A percentile compares a stretch with the other conserved stretches of the same genome.
Conservation (phyloP, 2,113 vertebrate species). For the Globicephala melas region DNA sequence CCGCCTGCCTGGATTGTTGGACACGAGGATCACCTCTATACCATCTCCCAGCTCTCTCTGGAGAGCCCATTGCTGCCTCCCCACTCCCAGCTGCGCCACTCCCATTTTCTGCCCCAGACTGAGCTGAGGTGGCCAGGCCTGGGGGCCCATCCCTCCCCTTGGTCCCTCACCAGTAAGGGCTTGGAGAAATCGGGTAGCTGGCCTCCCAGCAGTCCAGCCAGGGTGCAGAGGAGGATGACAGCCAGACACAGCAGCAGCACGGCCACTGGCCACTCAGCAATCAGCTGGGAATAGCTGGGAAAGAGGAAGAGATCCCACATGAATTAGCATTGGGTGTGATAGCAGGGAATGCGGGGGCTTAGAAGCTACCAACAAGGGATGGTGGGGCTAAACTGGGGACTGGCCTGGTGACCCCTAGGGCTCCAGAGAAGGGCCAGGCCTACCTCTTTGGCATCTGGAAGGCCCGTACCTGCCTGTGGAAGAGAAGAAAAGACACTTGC, state of each 20-base stretch:
- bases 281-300: slow-evolving; percentile 91
- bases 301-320: slow-evolving; percentile 55
- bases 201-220: slow-evolving; percentile 90
- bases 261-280: slow-evolving; percentile 89
- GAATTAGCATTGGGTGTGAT: neutral
- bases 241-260: slow-evolving; percentile 86
- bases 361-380: neutral
- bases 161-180: slow-evolving; percentile 89
- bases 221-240: slow-evolving; percentile 86
- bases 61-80: neutral
- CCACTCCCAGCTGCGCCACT: neutral
- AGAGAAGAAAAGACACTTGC: slow-evolving; percentile 59
- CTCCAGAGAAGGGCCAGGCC: slow-evolving; percentile 59
- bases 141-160: neutral
- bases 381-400: neutral
- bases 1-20: neutral
- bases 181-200: slow-evolving; percentile 94
- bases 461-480: slow-evolving; percentile 87
- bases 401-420: neutral
- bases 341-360: neutral
- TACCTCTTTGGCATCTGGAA: slow-evolving; percentile 93
- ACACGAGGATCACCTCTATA: neutral
- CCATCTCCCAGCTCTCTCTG: neutral
- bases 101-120: neutral
- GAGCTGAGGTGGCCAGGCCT: neutral